Base-by-base conservation (phyloP, 2,797 vertebrate genomes). In the Gephyroberyx darwinii region DNA sequence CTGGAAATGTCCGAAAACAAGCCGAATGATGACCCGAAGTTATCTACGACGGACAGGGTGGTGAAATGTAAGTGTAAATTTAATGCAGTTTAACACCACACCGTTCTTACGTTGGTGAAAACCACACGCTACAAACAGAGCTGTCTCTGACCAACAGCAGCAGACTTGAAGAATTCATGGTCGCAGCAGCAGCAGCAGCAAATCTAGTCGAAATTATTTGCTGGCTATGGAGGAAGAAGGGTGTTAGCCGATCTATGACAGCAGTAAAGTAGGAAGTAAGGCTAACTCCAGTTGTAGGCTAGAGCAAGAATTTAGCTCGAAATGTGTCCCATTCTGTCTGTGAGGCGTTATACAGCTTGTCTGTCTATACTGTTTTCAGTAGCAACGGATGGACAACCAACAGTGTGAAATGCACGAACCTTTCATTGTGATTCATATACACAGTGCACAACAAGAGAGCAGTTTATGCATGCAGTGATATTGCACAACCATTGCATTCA, bases 1-100 rank as follows among this genome's bases (percentile, higher is more conserved):
- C 93, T 95, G 96, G 97, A 96, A 93, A 98, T 98, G 97, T 98
- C 97, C 93, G 97, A 98, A 92, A 96, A 95, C 93, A 98, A 96
- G 95, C 95, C 95, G 88, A 95, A 93, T 88, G 97, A 95, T 86
- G 96, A 98, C 63, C 96, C 97, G 90, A 97, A 96, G 96, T 96
- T 98, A 92, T 97, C 97, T 85, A 98, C 97, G 92, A 96, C 96
- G 93, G 97, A 98, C 92, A 94, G 97, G 95, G 96, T 94, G 92
- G 95, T 98, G 90, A 98, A 96, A 96, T 96, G 97, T 98, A 92
- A 96, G 96, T 95, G 81, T 75, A 37, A 58, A 30, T 66, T 48
- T 22, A 2, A 4, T 50, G 14, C 19, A 16, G 20, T 6, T 52
- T 19, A 16, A 55, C 14, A 55, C 14, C 57, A 67, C 10, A 43